Evolutionary conservation across 2,113 vertebrate species (phyloP), one percentile per base, ranked within the genome.

Genomic region (Oxyruncus cristatus): DNA sequence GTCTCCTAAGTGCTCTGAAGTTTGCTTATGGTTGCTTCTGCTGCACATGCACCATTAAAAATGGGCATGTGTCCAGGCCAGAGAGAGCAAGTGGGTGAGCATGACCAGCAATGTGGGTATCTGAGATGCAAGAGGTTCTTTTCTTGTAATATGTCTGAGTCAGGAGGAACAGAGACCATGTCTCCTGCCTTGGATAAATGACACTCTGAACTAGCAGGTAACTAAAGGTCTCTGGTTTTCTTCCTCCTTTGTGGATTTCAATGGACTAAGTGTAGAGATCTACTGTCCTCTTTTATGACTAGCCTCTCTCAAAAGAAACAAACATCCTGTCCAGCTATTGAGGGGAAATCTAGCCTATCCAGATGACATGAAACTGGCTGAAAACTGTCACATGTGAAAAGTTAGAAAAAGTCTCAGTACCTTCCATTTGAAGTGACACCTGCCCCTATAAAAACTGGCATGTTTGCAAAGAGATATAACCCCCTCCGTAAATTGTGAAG

Each of bases 61-160:
- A 14, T 0, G 1, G 3, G 12, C 52, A 75, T 26, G 30, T 50
- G 6, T 67, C 23, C 61, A 59, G 47, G 12, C 5, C 7, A 4
- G 12, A 58, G 46, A 66, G 22, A 53, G 8, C 39, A 28, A 63
- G 37, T 10, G 46, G 33, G 14, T 49, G 23, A 71, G 13, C 3
- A 14, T 2, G 2, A 32, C 21, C n/a, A 33, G 8, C 39, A 16
- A 4, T 8, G 14, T 6, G 41, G 28, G 5, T 10, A 67, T 11
- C 52, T 1, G 5, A 37, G 46, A 61, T 30, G 9, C 17, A 37
- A 59, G 15, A 27, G 27, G 4, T 63, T 6, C 3, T 95, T 88
- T 59, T 42, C 71, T 55, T 23, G 33, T 8, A 11, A 32, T 0
- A 0, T 6, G 3, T 71, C 17, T 30, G 61, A 82, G 47, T 27